Base-by-base conservation (phyloP, 2,888 invertebrate species). In the Odontomyia ornata region DNA sequence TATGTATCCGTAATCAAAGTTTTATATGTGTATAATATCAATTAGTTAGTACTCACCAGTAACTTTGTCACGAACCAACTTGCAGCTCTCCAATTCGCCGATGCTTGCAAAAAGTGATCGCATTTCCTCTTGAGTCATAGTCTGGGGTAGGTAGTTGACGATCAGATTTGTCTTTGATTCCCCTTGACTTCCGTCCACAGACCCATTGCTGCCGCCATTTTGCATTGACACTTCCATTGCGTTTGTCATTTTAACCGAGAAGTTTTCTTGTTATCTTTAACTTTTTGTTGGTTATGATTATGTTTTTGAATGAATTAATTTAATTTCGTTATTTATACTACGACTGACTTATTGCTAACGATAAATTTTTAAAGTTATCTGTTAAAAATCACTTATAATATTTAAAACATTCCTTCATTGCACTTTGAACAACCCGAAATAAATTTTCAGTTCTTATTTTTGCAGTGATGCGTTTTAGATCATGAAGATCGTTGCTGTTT, bases 31-130 rank as follows among this genome's bases (percentile, higher is more conserved):
- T 9, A 36, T 36, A 3, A 5, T 36, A 9, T 3, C 9, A 36
- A 9, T 5, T 36, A 9, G 36, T 36, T 9, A 3, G 3, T 65
- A 83, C 83, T 88, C 88, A 93, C 93, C 96, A 88, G 97, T 97
- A 85, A 96, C 93, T 91, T 98, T 98, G 89, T 98, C 97, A 85
- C 97, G 91, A 86, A 98, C 97, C 86, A 98, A 91, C 89, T 98
- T 98, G 90, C 98, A 98, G 88, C 96, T 96, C 89, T 98, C 98
- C 83, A 98, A 94, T 89, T 97, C 97, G 83, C 97, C 97, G 87
- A 98, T 95, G 87, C 95, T 95, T 79, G 95, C 94, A 89, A 98
- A 98, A 81, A 98, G 90, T 80, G 96, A 95, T 82, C 96, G 91
- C 84, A 98, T 97, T 89, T 97, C 97, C 87, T 97, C 97, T 88